Conservation (phyloP, 2,797 vertebrate genomes). For the Eospalax fontanierii region DNA sequence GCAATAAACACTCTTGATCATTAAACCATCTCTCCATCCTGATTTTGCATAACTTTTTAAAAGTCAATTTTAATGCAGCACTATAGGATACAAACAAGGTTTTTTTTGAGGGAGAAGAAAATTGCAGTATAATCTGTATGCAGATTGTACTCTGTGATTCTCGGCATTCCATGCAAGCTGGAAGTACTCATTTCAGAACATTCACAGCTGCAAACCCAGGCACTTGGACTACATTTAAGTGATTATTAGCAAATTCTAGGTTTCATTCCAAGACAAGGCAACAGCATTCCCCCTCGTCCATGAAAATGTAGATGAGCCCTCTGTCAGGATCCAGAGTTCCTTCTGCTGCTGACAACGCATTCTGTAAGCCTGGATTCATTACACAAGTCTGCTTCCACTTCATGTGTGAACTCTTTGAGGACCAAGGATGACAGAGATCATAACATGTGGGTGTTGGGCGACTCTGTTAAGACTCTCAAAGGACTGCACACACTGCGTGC, state of each 20-base stretch:
- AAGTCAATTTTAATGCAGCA: neutral
- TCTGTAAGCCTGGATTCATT: neutral
- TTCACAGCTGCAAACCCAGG: neutral
- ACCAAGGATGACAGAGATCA: conserved; percentile 30
- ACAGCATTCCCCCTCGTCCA: neutral
- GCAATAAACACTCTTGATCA: neutral
- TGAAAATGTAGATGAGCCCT: neutral
- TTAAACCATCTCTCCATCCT: no score
- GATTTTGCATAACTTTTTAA: neutral
- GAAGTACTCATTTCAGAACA: neutral
- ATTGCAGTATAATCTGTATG: neutral
- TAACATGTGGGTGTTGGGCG: conserved; percentile 26
- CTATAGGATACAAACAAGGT: neutral
- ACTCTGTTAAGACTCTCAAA: conserved; percentile 35
- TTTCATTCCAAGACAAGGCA: neutral
- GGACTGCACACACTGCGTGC: neutral
- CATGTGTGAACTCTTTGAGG: conserved; percentile 14
- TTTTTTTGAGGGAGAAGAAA: conserved; percentile 15
- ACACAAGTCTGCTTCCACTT: neutral
- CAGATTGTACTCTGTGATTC: neutral
- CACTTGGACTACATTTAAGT: neutral
- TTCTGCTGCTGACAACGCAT: neutral
- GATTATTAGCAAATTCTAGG: neutral
- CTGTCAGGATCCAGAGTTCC: neutral
- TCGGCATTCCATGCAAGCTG: neutral